Conservation (phyloP, 2,113 vertebrate species). For the Cisticola juncidis region DNA sequence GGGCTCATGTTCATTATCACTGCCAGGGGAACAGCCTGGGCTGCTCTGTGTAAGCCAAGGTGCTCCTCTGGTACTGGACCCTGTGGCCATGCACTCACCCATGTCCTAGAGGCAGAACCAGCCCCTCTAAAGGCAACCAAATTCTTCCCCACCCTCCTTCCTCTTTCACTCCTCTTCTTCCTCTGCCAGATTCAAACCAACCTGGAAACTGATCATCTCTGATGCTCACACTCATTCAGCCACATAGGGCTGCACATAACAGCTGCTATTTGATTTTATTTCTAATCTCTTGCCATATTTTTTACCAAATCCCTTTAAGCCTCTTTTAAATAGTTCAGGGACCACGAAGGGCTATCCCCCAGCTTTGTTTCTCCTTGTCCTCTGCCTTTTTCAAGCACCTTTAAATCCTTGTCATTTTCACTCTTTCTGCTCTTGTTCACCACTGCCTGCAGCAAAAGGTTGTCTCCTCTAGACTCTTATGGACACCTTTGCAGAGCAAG, state of each 20-base stretch:
- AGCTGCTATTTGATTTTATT: not conserved
- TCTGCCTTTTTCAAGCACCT: conserved; percentile 53
- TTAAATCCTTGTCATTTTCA: conserved; percentile 17
- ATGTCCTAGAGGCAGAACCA: not conserved
- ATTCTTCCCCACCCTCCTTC: not conserved
- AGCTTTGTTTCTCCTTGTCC: conserved; percentile 44
- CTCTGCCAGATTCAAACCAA: conserved; percentile 38
- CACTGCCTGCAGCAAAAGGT: not conserved
- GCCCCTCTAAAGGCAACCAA: not conserved
- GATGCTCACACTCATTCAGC: not conserved
- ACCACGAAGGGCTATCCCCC: conserved; percentile 36
- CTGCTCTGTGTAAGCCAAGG: not conserved
- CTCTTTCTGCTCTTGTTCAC: conserved; percentile 22
- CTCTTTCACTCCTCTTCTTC: not conserved
- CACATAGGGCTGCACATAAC: not conserved
- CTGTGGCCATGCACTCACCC: accelerated
- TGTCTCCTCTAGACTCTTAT: not conserved
- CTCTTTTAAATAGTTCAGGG: conserved; percentile 57
- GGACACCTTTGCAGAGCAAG: not conserved
- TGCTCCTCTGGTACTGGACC: not conserved
- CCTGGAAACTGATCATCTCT: not conserved
- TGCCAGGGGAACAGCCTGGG: not conserved
- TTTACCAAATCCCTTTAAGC: conserved; percentile 57
- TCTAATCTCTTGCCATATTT: conserved; percentile 19
- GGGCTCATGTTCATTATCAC: not conserved